These are phyloP conservation scores for Meghimatium bilineatum DNA, from an alignment of 2,888 invertebrate genomes.

Conservation along the genomic window DNA sequence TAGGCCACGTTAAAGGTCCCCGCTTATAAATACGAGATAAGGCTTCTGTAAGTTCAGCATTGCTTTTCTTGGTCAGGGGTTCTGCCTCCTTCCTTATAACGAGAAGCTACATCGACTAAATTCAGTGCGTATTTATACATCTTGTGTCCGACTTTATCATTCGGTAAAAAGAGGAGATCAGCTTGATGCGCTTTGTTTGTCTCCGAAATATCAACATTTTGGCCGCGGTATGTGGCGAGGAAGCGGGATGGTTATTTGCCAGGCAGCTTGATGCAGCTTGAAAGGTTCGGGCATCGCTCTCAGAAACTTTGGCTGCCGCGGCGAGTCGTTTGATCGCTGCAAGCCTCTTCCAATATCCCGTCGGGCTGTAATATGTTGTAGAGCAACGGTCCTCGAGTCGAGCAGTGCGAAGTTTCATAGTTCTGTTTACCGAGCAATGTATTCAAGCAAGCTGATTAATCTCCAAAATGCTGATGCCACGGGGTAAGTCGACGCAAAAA, in stretches of 20 bases:
- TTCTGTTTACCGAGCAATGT: background rate
- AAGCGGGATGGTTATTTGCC: too few relatives aligned
- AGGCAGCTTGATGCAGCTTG: conserved; percentile 1
- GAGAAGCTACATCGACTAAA: background rate
- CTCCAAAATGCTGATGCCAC: background rate
- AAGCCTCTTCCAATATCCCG: background rate
- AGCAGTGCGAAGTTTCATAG: too few relatives aligned
- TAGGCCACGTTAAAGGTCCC: too few relatives aligned
- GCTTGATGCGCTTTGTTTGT: background rate
- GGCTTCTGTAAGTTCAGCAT: too few relatives aligned
- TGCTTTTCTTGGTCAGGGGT: background rate
- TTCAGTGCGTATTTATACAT: background rate
- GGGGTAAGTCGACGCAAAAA: background rate
- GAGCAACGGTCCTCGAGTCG: too few relatives aligned
- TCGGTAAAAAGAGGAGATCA: background rate
- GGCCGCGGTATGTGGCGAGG: background rate
- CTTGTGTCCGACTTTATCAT: background rate
- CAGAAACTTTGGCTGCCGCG: background rate
- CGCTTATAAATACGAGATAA: too few relatives aligned
- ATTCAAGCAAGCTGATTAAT: background rate
- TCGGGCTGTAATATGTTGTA: background rate
- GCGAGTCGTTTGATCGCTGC: background rate
- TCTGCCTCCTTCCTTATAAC: background rate
- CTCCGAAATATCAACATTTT: background rate
- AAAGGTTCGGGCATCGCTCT: conserved; percentile 7